These are phyloP conservation scores for Cerceris ruficornis DNA, from an alignment of 2,888 invertebrate species.

Conservation along the genomic window DNA sequence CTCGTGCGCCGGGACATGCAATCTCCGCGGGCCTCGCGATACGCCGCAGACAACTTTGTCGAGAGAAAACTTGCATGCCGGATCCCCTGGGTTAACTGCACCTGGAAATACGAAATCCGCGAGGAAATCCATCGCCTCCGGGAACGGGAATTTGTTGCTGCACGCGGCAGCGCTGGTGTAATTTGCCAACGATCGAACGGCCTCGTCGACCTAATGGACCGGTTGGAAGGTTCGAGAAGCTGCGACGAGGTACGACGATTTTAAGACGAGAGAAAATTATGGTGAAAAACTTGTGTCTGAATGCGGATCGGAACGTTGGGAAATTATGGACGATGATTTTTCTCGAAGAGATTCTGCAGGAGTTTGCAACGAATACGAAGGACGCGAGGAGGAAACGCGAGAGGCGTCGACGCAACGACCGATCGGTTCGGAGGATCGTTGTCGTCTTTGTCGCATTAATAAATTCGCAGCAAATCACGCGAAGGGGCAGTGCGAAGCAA, in stretches of 20 bases:
- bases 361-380: too few species aligned
- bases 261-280: too few species aligned
- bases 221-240: too few species aligned
- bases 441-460: slow-evolving; percentile 77
- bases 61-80: slow-evolving; percentile 16
- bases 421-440: slow-evolving; percentile 19
- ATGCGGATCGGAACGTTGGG: too few species aligned
- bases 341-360: too few species aligned
- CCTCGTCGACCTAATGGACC: too few species aligned
- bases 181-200: not conserved
- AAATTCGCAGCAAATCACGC: slow-evolving; percentile 79
- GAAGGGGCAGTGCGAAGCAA: slow-evolving; percentile 57
- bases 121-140: not conserved
- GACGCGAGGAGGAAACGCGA: too few species aligned
- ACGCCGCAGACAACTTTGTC: slow-evolving; percentile 50
- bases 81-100: slow-evolving; percentile 1
- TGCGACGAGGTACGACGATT: too few species aligned
- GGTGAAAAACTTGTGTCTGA: too few species aligned
- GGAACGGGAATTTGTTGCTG: slow-evolving; percentile 1
- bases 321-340: too few species aligned
- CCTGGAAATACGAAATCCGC: slow-evolving; percentile 31
- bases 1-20: slow-evolving; percentile 50
- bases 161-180: not conserved
- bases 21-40: slow-evolving; percentile 42
- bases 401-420: slow-evolving; percentile 16